A percentile compares a stretch with the other conserved stretches of the same genome.
phyloP scores from a whole-genome alignment of 2,113 vertebrate genomes.

The Elephas maximus region DNA sequence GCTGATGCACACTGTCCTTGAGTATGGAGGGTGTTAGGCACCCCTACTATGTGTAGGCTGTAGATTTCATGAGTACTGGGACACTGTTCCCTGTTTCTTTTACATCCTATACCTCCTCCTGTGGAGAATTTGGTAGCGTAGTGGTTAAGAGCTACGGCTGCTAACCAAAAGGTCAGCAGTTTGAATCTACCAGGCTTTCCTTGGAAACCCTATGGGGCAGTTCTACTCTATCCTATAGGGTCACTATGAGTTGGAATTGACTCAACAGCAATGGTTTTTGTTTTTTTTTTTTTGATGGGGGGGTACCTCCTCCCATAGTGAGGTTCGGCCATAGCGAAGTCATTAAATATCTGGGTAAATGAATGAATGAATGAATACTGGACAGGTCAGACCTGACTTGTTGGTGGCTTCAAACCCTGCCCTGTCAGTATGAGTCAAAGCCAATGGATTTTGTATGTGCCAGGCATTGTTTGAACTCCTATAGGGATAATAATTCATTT shows the following conservation, averaged over 20 bases:
- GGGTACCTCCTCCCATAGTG: background rate
- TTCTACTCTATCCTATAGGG: no score
- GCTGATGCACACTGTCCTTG: background rate
- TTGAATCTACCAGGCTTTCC: no score
- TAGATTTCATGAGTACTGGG: background rate
- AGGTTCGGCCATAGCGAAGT: background rate
- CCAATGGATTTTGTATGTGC: background rate
- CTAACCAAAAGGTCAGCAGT: no score
- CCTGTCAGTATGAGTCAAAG: background rate
- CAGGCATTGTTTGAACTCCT: background rate
- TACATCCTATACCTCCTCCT: background rate
- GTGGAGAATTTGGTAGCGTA: no score
- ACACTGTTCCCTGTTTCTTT: background rate
- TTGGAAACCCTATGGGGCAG: no score
- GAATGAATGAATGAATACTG: background rate
- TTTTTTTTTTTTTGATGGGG: no score
- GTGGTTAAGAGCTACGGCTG: no score
- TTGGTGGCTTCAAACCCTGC: background rate
- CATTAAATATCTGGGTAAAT: constrained; percentile 2
- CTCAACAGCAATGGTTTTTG: no score
- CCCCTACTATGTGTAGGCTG: background rate
- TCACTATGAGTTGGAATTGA: no score
- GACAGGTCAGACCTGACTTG: background rate
- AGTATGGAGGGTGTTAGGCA: background rate
- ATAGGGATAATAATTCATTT: background rate